A percentile compares a stretch with the other conserved stretches of the same genome.
Conservation (phyloP, 2,888 invertebrate species). For the Ecliptopera silaceata region DNA sequence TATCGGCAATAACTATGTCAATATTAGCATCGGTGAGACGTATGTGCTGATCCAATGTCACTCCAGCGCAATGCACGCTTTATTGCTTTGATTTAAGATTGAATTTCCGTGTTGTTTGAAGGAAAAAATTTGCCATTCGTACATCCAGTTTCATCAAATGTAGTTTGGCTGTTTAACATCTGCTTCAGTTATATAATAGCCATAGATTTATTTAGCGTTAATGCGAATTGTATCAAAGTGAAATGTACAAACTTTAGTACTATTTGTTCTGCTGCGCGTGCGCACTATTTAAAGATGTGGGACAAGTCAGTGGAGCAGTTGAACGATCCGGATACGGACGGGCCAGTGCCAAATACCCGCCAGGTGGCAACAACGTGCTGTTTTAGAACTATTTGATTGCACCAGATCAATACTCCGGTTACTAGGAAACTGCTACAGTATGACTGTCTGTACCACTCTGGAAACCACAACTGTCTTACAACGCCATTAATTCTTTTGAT, state of each 20-base stretch:
- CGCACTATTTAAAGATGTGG: constrained; percentile 64
- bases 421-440: not conserved
- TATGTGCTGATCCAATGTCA: not conserved
- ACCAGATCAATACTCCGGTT: constrained; percentile 1
- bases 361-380: constrained; percentile 55
- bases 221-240: constrained; percentile 4
- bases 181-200: not conserved
- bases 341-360: constrained; percentile 49
- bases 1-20: constrained; percentile 38
- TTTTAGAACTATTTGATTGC: constrained; percentile 41
- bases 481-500: not conserved
- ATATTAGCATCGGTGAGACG: constrained; percentile 36
- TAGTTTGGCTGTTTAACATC: not conserved
- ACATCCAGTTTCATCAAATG: not conserved
- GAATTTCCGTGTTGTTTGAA: not conserved
- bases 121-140: not conserved
- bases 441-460: not conserved
- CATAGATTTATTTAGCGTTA: not conserved
- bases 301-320: constrained; percentile 66
- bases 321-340: constrained; percentile 38
- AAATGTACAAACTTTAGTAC: constrained; percentile 4
- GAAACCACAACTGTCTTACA: no score
- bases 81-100: not conserved
- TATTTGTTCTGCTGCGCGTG: constrained; percentile 41
- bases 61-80: not conserved